phyloP scores from a whole-genome alignment of 1,140 invertebrate species.

The Euura lappo region DNA sequence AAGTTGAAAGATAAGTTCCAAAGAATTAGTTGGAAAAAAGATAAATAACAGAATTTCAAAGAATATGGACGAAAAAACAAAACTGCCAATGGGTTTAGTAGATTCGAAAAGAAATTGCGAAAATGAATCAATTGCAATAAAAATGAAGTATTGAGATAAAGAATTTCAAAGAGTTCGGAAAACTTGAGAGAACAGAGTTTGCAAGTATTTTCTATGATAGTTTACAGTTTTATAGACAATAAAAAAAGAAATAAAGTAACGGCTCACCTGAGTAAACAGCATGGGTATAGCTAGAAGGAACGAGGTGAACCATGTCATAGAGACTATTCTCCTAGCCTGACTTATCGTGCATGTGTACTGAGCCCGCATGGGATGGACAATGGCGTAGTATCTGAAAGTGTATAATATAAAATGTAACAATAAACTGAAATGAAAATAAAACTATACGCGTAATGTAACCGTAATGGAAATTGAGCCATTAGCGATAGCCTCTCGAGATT shows the following conservation, averaged over 20 bases:
- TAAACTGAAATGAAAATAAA: background rate
- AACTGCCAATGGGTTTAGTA: no score
- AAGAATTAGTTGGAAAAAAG: no score
- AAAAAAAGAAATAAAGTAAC: background rate
- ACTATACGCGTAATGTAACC: background rate
- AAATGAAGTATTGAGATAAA: background rate
- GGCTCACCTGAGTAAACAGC: conserved; percentile 64
- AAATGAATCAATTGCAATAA: background rate
- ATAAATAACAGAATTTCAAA: no score
- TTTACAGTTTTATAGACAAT: background rate
- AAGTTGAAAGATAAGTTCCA: no score
- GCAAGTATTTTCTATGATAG: background rate
- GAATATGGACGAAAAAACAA: no score
- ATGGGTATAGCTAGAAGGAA: conserved; percentile 67
- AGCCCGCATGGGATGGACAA: conserved; percentile 77
- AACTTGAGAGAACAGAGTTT: background rate
- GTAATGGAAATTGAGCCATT: no score
- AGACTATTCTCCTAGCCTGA: conserved; percentile 70
- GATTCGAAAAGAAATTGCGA: no score
- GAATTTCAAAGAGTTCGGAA: background rate
- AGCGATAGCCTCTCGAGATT: no score
- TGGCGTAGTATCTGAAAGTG: conserved; percentile 75
- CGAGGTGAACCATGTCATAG: conserved; percentile 69
- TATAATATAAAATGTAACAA: no score
- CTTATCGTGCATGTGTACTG: conserved; percentile 76